Conservation (phyloP, 2,888 invertebrate species). For the Camptogramma bilineatum region DNA sequence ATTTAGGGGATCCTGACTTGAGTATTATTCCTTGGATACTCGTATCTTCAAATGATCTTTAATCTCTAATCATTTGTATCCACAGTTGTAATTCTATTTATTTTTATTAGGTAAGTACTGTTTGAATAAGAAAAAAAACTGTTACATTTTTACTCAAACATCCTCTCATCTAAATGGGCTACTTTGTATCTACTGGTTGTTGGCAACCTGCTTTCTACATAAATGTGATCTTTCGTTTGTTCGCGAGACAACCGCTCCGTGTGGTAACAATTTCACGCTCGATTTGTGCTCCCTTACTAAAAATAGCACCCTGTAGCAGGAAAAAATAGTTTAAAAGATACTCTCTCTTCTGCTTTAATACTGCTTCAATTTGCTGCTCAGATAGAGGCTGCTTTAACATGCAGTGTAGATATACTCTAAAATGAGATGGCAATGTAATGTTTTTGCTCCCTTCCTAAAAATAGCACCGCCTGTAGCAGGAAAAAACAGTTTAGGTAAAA, state of each 20-base stretch:
- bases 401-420: background rate
- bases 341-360: background rate
- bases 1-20: too few relatives aligned
- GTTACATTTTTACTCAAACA: too few relatives aligned
- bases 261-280: slow-evolving; percentile 83
- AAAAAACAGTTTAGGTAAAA: too few relatives aligned
- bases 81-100: too few relatives aligned
- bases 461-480: too few relatives aligned
- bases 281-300: slow-evolving; percentile 76
- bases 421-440: background rate
- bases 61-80: too few relatives aligned
- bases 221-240: slow-evolving; percentile 66
- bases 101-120: too few relatives aligned
- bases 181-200: too few relatives aligned
- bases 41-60: too few relatives aligned
- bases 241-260: slow-evolving; percentile 75
- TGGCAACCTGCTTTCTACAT: slow-evolving; percentile 11
- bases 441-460: too few relatives aligned
- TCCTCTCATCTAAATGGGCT: background rate
- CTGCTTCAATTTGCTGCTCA: slow-evolving; percentile 1
- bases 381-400: background rate
- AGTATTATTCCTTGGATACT: too few relatives aligned
- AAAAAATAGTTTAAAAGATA: slow-evolving; percentile 21
- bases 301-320: slow-evolving; percentile 56
- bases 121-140: too few relatives aligned